phyloP scores from a whole-genome alignment of 1,140 invertebrate species.

The Drosophila ogumai region DNA sequence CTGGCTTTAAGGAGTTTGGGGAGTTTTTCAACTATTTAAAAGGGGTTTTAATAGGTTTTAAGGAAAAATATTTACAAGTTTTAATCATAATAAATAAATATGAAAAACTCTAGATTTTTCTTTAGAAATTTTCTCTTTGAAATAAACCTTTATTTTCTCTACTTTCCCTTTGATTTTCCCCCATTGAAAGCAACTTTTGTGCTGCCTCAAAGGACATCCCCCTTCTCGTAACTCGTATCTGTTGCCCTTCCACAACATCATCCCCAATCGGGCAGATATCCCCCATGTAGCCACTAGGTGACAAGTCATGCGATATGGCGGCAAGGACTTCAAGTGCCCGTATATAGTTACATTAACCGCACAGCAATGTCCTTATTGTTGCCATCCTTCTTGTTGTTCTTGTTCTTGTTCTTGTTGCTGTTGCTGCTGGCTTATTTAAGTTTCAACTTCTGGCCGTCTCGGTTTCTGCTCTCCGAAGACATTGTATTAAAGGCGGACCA shows the following conservation, averaged over 20 bases:
- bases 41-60: background rate
- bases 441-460: slow-evolving; percentile 61
- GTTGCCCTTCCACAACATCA: too few relatives aligned
- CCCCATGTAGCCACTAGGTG: slow-evolving; percentile 13
- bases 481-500: slow-evolving; percentile 42
- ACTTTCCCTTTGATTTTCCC: background rate
- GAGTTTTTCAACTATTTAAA: too few relatives aligned
- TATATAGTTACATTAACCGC: slow-evolving; percentile 74
- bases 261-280: slow-evolving; percentile 4
- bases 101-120: too few relatives aligned
- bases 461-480: slow-evolving; percentile 35
- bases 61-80: background rate
- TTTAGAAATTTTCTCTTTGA: background rate
- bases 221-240: too few relatives aligned
- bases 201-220: slow-evolving; percentile 12
- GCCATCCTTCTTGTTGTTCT: background rate
- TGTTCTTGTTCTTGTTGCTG: slow-evolving; percentile 4
- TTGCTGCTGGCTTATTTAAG: slow-evolving; percentile 64
- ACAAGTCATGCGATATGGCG: slow-evolving; percentile 50
- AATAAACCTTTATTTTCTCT: background rate
- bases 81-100: too few relatives aligned
- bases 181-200: background rate
- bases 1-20: background rate
- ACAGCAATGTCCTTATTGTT: slow-evolving; percentile 31
- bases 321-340: slow-evolving; percentile 57